phyloP scores from a whole-genome alignment of 2,113 vertebrate species.

The Hydrolagus affinis region DNA sequence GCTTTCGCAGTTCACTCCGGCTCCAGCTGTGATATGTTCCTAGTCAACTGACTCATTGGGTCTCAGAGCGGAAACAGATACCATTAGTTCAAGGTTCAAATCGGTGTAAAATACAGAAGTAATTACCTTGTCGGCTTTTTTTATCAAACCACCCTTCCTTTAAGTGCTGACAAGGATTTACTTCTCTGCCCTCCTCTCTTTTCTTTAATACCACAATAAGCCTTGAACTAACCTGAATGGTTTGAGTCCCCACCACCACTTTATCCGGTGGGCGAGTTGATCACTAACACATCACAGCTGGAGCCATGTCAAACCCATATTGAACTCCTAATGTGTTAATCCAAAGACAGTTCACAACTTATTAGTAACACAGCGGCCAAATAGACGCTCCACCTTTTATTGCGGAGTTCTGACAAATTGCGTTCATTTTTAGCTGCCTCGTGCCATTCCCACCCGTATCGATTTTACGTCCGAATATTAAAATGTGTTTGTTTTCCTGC shows the following conservation, averaged over 20 bases:
- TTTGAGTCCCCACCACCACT: not conserved
- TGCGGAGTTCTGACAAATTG: slow-evolving; percentile 28
- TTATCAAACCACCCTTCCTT: slow-evolving; percentile 3
- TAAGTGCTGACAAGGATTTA: slow-evolving; percentile 15
- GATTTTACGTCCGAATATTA: not conserved
- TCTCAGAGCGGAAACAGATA: not conserved
- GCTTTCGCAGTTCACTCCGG: slow-evolving; percentile 7
- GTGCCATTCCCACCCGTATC: not conserved
- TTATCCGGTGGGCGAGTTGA: slow-evolving; percentile 2
- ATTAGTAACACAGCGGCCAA: slow-evolving; percentile 20
- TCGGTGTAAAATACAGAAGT: slow-evolving; percentile 7
- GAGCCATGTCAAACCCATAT: slow-evolving; percentile 12
- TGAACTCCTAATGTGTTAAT: slow-evolving; percentile 23
- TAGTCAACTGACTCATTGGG: not conserved
- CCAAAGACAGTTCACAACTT: slow-evolving; percentile 16
- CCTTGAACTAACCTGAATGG: not conserved
- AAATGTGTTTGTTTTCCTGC: not conserved
- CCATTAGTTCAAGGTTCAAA: slow-evolving; percentile 19
- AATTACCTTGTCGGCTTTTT: slow-evolving; percentile 21
- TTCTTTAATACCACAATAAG: not conserved
- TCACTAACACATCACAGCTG: slow-evolving; percentile 9
- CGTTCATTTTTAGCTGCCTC: slow-evolving; percentile 15
- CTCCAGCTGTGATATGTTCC: not conserved
- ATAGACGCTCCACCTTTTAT: not conserved
- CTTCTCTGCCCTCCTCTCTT: not conserved